Percentiles rank a stretch among this genome's conserved stretches.
These are phyloP conservation scores for Epizoanthus rinbou DNA, from an alignment of 92 coral and sea anemone genomes.

Conservation along the genomic window DNA sequence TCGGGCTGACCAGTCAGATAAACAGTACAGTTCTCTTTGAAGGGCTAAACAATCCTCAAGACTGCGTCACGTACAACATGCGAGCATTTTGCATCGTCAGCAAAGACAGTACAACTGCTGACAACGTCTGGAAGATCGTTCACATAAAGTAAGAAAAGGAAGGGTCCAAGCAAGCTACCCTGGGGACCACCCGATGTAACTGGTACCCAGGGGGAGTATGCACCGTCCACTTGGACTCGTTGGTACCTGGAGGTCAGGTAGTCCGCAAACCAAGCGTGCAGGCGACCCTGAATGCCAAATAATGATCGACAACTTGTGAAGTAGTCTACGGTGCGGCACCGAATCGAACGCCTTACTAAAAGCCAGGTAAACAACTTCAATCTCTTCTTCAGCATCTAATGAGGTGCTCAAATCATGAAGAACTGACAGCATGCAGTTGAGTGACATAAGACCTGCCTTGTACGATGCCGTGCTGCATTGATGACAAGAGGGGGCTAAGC, in stretches of 20 bases:
- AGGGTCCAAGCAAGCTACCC: neutral
- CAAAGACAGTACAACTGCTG: slow-evolving; percentile 35
- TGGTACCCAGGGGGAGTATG: too few relatives aligned
- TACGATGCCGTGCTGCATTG: slow-evolving; percentile 42
- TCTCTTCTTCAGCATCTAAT: slow-evolving; percentile 50
- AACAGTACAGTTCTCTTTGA: slow-evolving; percentile 38
- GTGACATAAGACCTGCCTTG: slow-evolving; percentile 44
- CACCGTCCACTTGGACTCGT: too few relatives aligned
- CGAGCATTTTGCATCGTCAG: slow-evolving; percentile 52
- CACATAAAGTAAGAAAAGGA: slow-evolving; percentile 44
- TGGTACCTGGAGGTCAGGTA: neutral
- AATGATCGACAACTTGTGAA: slow-evolving; percentile 40
- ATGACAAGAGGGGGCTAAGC: neutral
- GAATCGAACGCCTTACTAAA: slow-evolving; percentile 63
- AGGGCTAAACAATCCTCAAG: slow-evolving; percentile 14
- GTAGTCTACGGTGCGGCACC: slow-evolving; percentile 40
- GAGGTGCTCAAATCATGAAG: slow-evolving; percentile 45
- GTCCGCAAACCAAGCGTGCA: slow-evolving; percentile 38
- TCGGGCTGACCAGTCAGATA: slow-evolving; percentile 29
- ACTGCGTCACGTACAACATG: slow-evolving; percentile 17
- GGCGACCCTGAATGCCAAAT: slow-evolving; percentile 32
- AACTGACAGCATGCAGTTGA: slow-evolving; percentile 24
- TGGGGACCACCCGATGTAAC: too few relatives aligned
- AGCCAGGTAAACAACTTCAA: slow-evolving; percentile 58
- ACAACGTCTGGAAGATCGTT: slow-evolving; percentile 45